These are phyloP conservation scores for Drosophila sordidula DNA, from an alignment of 2,888 invertebrate genomes.

Conservation along the genomic window DNA sequence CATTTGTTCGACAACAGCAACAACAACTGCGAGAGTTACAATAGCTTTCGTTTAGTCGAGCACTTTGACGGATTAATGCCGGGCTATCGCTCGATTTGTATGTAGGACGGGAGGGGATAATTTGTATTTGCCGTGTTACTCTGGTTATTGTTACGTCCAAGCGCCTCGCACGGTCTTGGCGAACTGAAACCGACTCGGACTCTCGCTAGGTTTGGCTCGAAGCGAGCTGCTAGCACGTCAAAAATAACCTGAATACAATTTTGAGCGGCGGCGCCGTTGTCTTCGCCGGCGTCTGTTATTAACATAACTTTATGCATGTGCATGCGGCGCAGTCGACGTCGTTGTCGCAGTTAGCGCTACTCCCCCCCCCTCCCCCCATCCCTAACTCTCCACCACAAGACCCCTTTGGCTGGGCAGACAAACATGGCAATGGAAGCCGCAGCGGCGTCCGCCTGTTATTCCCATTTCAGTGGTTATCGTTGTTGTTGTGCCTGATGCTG, in stretches of 20 bases:
- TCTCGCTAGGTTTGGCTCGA: constrained; percentile 51
- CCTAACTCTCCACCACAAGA: too few species aligned
- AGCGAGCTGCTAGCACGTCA: constrained; percentile 71
- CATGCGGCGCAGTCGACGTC: constrained; percentile 28
- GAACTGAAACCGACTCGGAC: constrained; percentile 60
- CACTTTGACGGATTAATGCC: constrained; percentile 42
- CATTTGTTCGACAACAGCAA: constrained; percentile 27
- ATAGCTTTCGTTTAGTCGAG: constrained; percentile 44
- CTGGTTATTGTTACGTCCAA: constrained; percentile 56
- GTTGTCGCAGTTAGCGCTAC: constrained; percentile 29
- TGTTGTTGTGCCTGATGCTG: constrained; percentile 26
- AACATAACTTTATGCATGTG: constrained; percentile 64
- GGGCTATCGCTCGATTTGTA: constrained; percentile 18
- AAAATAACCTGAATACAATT: constrained; percentile 73
- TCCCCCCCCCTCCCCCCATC: too few species aligned
- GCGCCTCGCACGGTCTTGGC: constrained; percentile 68
- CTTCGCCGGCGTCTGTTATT: constrained; percentile 65
- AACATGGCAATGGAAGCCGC: constrained; percentile 45
- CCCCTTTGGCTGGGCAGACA: constrained; percentile 3
- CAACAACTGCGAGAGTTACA: constrained; percentile 8
- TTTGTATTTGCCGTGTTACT: neutral
- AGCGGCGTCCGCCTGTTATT: constrained; percentile 34
- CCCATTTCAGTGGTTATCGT: constrained; percentile 31
- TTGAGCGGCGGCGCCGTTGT: constrained; percentile 31
- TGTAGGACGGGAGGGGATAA: too few species aligned